Percentiles rank a stretch among this genome's conserved stretches.
Evolutionary conservation across 2,797 vertebrate genomes (phyloP).

Genomic region (Cuniculus paca): DNA sequence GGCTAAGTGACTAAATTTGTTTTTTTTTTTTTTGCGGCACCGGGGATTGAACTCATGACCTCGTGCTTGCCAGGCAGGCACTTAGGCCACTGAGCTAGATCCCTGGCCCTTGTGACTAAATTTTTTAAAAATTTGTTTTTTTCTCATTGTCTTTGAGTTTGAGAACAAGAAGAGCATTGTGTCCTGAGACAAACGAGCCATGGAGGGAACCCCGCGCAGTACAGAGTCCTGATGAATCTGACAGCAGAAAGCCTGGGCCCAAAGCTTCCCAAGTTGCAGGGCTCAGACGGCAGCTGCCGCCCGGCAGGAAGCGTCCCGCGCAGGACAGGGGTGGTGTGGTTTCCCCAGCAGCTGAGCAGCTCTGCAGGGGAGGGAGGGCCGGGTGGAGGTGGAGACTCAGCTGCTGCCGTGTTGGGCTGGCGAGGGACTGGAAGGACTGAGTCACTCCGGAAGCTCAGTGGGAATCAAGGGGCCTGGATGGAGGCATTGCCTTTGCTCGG

Average conservation of each 20-base stretch:
- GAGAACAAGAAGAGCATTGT: not conserved
- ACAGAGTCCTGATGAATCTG: not conserved
- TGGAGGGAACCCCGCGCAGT: not conserved
- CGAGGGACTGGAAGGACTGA: not conserved
- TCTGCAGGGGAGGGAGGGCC: not conserved
- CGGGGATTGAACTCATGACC: too few relatives aligned
- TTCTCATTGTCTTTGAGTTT: conserved; percentile 21
- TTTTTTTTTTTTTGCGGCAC: too few relatives aligned
- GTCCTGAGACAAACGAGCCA: conserved; percentile 12
- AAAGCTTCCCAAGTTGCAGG: not conserved
- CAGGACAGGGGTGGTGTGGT: too few relatives aligned
- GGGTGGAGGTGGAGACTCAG: conserved; percentile 23
- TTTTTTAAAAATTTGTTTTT: too few relatives aligned
- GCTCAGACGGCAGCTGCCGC: not conserved
- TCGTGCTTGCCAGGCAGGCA: too few relatives aligned
- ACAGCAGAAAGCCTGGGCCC: not conserved
- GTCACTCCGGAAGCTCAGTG: conserved; percentile 42
- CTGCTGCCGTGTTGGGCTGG: not conserved
- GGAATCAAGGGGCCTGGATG: not conserved
- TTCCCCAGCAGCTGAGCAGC: conserved; percentile 2
- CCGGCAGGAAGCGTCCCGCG: not conserved
- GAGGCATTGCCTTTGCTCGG: conserved; percentile 7
- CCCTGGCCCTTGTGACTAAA: too few relatives aligned
- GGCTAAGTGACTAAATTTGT: too few relatives aligned
- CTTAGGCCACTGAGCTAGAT: too few relatives aligned